A percentile compares a stretch with the other conserved stretches of the same genome.
phyloP scores from a whole-genome alignment of 2,888 invertebrate genomes.

The Amphipoea oculea region DNA sequence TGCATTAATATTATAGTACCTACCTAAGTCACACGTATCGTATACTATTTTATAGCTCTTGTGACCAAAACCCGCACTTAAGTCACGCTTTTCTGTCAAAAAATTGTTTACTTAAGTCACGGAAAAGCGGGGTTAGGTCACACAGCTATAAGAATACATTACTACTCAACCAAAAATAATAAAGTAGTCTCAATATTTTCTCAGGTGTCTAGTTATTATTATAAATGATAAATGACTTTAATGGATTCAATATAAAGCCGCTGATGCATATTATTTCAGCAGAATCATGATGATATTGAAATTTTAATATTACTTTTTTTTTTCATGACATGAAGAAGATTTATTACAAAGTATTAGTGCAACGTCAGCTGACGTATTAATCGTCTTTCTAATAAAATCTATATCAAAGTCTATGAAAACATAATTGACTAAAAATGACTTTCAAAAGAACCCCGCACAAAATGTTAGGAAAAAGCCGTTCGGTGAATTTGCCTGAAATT shows the following conservation, averaged over 20 bases:
- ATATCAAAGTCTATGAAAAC: background rate
- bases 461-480: no score
- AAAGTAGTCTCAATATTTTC: background rate
- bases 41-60: no score
- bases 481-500: no score
- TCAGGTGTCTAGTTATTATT: background rate
- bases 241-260: background rate
- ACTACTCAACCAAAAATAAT: background rate
- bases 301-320: constrained; percentile 25
- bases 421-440: background rate
- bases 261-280: constrained; percentile 23
- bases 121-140: no score
- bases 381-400: constrained; percentile 16
- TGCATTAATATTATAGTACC: no score
- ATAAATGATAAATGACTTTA: background rate
- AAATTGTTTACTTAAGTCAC: no score
- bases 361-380: constrained; percentile 37
- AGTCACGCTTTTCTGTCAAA: no score
- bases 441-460: background rate
- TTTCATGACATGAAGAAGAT: constrained; percentile 49
- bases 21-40: no score
- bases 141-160: background rate
- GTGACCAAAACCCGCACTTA: no score
- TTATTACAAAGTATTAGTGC: constrained; percentile 36
- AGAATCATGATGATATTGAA: constrained; percentile 23